Evolutionary conservation across 2,888 invertebrate genomes (phyloP).

Genomic region (Malthinus flaveolus): DNA sequence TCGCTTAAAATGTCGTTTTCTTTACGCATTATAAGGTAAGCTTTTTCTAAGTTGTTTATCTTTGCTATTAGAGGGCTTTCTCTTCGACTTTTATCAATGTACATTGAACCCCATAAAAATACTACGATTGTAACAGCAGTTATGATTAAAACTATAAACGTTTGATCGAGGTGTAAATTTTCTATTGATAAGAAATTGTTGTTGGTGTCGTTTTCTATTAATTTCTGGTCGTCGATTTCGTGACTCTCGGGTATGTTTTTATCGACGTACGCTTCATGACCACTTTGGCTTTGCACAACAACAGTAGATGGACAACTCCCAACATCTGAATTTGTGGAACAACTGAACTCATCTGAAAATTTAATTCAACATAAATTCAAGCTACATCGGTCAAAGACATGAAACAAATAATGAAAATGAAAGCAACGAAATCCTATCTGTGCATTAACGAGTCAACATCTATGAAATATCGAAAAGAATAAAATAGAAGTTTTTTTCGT

Average conservation of each 20-base stretch:
- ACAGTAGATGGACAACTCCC: too few species aligned
- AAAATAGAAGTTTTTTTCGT: too few species aligned
- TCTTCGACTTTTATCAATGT: constrained; percentile 73
- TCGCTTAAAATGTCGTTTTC: constrained; percentile 70
- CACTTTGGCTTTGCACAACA: too few species aligned
- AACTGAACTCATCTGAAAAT: constrained; percentile 19
- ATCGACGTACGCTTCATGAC: too few species aligned
- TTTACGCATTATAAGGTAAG: constrained; percentile 62
- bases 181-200: not conserved
- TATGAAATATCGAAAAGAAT: not conserved
- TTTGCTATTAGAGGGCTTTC: constrained; percentile 72
- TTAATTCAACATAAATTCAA: not conserved
- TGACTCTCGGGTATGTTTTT: too few species aligned
- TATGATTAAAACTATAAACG: constrained; percentile 45
- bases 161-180: constrained; percentile 2
- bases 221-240: not conserved
- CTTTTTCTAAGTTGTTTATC: constrained; percentile 67
- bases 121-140: constrained; percentile 73
- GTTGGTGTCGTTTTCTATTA: not conserved
- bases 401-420: too few species aligned
- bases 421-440: too few species aligned
- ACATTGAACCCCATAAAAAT: constrained; percentile 77
- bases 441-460: too few species aligned
- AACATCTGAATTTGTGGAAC: constrained; percentile 13
- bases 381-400: not conserved